Conservation (phyloP, 2,113 vertebrate genomes). For the Pangasianodon gigas region DNA sequence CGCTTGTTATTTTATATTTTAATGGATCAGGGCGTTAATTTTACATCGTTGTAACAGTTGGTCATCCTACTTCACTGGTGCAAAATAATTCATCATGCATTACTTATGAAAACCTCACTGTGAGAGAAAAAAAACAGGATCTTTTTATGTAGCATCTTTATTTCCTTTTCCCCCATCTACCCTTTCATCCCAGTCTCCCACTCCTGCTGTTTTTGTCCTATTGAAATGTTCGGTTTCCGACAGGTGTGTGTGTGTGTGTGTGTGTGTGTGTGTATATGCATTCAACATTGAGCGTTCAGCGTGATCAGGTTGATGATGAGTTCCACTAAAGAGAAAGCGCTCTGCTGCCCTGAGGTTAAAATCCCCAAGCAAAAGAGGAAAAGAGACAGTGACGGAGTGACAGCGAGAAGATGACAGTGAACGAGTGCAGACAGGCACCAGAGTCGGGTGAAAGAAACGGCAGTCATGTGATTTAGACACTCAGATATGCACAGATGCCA, state of each 20-base stretch:
- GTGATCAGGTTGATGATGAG: constrained; percentile 16
- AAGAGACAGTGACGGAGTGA: constrained; percentile 30
- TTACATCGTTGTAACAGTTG: neutral
- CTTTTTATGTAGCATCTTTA: neutral
- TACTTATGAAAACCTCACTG: neutral
- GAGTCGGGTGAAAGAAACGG: neutral
- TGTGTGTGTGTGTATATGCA: neutral
- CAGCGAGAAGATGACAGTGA: neutral
- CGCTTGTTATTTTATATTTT: neutral
- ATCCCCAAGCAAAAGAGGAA: neutral
- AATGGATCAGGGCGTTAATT: neutral
- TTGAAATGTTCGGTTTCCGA: neutral
- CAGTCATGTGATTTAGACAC: neutral
- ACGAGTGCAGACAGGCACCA: neutral
- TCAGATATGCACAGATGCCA: neutral
- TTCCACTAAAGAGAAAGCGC: constrained; percentile 1
- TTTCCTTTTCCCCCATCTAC: neutral
- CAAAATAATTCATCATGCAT: neutral
- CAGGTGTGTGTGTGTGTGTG: neutral
- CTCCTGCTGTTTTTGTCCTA: constrained; percentile 12
- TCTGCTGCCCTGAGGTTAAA: constrained; percentile 22
- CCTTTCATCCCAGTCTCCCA: neutral
- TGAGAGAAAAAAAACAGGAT: neutral
- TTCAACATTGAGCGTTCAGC: neutral
- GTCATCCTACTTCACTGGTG: neutral